Percentiles rank a stretch among this genome's conserved stretches.
Evolutionary conservation across 1,140 invertebrate genomes (phyloP).

Genomic region (Melitaea cinxia): DNA sequence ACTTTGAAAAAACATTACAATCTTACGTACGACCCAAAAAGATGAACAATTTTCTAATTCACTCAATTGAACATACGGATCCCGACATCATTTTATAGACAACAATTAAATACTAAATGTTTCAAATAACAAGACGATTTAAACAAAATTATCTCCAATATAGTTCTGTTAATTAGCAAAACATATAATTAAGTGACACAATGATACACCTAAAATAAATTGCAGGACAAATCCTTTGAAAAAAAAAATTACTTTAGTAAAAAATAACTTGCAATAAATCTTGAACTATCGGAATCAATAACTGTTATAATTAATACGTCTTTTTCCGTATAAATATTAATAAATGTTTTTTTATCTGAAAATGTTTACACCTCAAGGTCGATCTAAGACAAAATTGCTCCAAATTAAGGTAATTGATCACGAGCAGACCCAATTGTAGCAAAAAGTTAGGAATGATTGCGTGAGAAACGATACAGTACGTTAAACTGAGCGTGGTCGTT

Average conservation of each 20-base stretch:
- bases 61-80: constrained; percentile 12
- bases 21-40: constrained; percentile 11
- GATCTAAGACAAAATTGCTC: constrained; percentile 1
- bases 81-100: constrained; percentile 3
- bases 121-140: not conserved
- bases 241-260: too few relatives aligned
- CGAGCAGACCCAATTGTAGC: constrained; percentile 12
- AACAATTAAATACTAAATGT: not conserved
- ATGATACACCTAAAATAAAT: too few relatives aligned
- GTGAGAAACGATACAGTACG: not conserved
- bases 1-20: not conserved
- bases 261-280: too few relatives aligned
- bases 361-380: not conserved
- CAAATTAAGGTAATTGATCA: constrained; percentile 28
- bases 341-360: not conserved
- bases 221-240: too few relatives aligned
- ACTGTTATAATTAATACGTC: not conserved
- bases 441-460: constrained; percentile 1
- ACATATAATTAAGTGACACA: not conserved
- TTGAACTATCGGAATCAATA: not conserved
- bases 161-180: not conserved
- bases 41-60: constrained; percentile 30
- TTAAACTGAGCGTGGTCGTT: not conserved
- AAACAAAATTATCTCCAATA: not conserved
- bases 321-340: not conserved